These are phyloP conservation scores for Nothocercus nigrocapillus DNA, from an alignment of 2,113 vertebrate genomes.

Conservation along the genomic window DNA sequence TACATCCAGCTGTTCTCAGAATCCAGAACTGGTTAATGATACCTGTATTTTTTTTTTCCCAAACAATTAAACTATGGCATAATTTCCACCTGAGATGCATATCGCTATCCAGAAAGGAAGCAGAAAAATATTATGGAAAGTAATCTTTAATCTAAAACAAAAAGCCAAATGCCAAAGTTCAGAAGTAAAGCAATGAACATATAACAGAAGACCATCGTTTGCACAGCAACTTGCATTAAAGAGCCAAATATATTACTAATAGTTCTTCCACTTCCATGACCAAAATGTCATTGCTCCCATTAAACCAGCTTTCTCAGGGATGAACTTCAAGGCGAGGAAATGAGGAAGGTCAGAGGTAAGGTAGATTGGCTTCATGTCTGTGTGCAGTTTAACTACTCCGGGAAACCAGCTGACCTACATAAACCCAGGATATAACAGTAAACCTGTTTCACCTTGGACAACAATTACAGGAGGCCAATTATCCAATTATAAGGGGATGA, in stretches of 20 bases:
- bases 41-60: not conserved
- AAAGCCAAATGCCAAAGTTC: fast-evolving
- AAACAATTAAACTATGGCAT: not conserved
- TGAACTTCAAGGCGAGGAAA: too few relatives aligned
- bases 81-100: not conserved
- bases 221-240: not conserved
- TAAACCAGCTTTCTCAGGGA: not conserved
- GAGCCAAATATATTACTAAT: not conserved
- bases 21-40: not conserved
- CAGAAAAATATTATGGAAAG: not conserved
- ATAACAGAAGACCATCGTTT: not conserved
- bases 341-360: too few relatives aligned
- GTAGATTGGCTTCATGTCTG: too few relatives aligned
- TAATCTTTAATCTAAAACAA: not conserved
- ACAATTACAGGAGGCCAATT: not conserved
- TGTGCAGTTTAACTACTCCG: too few relatives aligned
- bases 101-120: not conserved
- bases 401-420: too few relatives aligned
- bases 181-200: not conserved
- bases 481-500: not conserved
- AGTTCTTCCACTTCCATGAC: not conserved
- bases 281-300: not conserved
- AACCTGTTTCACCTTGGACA: too few relatives aligned
- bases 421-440: too few relatives aligned
- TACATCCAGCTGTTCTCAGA: not conserved